Base-by-base conservation (phyloP, 2,797 vertebrate genomes). In the Characodon lateralis region DNA sequence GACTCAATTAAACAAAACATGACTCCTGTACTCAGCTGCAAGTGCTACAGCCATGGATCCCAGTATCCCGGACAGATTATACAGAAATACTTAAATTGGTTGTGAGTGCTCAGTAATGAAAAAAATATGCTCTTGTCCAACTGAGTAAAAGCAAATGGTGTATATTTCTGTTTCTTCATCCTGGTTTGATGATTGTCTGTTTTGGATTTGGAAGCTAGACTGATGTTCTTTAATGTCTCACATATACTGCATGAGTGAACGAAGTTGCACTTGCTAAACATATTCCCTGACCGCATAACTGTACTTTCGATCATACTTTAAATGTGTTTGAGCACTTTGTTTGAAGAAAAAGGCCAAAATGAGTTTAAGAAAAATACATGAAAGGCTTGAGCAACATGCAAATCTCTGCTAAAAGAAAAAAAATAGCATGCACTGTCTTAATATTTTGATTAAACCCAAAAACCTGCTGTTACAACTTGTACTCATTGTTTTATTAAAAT, bases 181-280 rank as follows among this genome's bases (percentile, higher is more conserved):
- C 39, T 7, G 13, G 16, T 35, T 6, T 72, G 20, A 4, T 56
- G 20, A 26, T 46, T 3, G 0, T 72, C 22, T 26, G 0, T 10
- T 70, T 63, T 59, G 2, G 43, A 63, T 46, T 75, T 77, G 89
- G 85, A 88, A 90, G 89, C 83, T 86, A 85, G 3, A 80, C 39
- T 53, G 43, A 79, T 55, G 18, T 79, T 73, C 72, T 59, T 69
- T 24, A 85, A 80, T 16, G 78, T 74, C 81, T 74, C 12, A 48
- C 16, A 69, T 46, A 69, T 69, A 46, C 76, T 85, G 77, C 77
- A 61, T 31, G 53, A 53, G 8, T 41, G 39, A 63, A 50, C 16
- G n/a, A 76, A 28, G 70, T 77, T 84, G 22, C 77, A 69, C 22
- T 63, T 74, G 22, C 35, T 75, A 7, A 41, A 51, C 43, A 61